Evolutionary conservation across 2,888 invertebrate genomes (phyloP).

Genomic region (Lucinisca nassula): DNA sequence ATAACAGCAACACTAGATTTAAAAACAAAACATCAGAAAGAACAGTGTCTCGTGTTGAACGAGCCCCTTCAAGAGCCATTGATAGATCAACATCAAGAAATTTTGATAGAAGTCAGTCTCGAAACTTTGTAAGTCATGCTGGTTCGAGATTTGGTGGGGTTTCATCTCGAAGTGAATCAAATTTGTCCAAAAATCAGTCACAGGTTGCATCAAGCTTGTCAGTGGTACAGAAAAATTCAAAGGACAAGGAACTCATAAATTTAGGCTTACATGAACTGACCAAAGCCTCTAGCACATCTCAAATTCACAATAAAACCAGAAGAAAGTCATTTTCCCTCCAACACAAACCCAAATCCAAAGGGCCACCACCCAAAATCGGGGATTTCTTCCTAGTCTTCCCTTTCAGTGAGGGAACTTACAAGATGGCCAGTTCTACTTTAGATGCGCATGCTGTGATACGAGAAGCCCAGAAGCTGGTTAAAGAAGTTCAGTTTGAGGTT

Average conservation of each 20-base stretch:
- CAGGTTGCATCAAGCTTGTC: slow-evolving; percentile 58
- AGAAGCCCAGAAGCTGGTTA: slow-evolving; percentile 80
- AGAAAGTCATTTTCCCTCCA: slow-evolving; percentile 47
- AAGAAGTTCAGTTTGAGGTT: slow-evolving; percentile 69
- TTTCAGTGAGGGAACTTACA: slow-evolving; percentile 86
- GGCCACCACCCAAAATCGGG: slow-evolving; percentile 89
- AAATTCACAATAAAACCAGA: slow-evolving; percentile 17
- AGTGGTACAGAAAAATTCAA: slow-evolving; percentile 30
- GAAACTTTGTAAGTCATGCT: slow-evolving; percentile 35
- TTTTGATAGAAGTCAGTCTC: slow-evolving; percentile 46
- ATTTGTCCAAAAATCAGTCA: slow-evolving; percentile 38
- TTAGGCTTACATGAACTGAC: slow-evolving; percentile 50
- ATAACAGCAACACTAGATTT: slow-evolving; percentile 25
- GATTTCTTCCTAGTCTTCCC: slow-evolving; percentile 94
- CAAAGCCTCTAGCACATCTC: slow-evolving; percentile 26
- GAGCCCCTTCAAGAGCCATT: slow-evolving; percentile 13
- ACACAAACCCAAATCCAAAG: slow-evolving; percentile 56
- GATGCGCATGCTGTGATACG: slow-evolving; percentile 81
- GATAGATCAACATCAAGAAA: slow-evolving; percentile 39
- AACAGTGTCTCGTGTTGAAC: not conserved
- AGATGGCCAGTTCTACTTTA: slow-evolving; percentile 72
- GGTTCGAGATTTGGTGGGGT: slow-evolving; percentile 45
- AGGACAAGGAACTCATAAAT: slow-evolving; percentile 61
- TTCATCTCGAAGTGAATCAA: slow-evolving; percentile 55
- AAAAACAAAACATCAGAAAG: slow-evolving; percentile 28